Conservation (phyloP, 2,797 vertebrate genomes). For the Helarctos malayanus region DNA sequence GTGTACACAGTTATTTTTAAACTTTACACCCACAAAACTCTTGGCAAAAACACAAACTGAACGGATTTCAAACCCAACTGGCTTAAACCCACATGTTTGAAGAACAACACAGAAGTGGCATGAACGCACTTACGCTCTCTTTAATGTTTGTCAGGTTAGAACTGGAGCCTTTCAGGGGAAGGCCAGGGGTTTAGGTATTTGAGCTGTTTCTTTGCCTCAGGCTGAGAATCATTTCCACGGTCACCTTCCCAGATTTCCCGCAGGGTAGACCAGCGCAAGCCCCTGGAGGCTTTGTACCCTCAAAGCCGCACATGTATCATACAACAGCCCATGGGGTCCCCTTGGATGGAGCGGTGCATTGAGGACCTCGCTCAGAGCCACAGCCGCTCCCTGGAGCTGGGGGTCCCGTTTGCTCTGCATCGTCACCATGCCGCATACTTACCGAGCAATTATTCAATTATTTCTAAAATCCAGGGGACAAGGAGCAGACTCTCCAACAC, state of each 20-base stretch:
- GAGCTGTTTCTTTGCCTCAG: slow-evolving; percentile 6
- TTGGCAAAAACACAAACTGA: not conserved
- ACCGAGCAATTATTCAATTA: not conserved
- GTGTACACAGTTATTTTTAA: not conserved
- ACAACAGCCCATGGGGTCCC: not conserved
- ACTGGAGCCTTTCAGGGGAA: not conserved
- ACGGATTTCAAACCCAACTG: not conserved
- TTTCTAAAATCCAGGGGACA: not conserved
- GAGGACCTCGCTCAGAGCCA: not conserved
- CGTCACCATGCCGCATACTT: not conserved
- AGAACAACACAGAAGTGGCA: not conserved
- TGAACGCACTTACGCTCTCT: not conserved
- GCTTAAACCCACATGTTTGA: not conserved
- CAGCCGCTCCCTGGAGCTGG: fast-evolving
- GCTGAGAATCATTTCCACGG: not conserved
- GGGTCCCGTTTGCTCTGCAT: not conserved
- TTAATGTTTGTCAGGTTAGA: not conserved
- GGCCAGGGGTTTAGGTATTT: not conserved
- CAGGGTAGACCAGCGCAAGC: not conserved
- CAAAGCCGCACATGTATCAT: not conserved
- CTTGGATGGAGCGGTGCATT: fast-evolving
- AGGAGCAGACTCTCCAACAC: not conserved
- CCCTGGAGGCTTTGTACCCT: not conserved
- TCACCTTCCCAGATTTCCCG: not conserved
- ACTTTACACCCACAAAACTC: slow-evolving; percentile 5